Percentiles rank a stretch among this genome's conserved stretches.
Evolutionary conservation across 2,113 vertebrate genomes (phyloP).

Genomic region (Odocoileus hemionus): DNA sequence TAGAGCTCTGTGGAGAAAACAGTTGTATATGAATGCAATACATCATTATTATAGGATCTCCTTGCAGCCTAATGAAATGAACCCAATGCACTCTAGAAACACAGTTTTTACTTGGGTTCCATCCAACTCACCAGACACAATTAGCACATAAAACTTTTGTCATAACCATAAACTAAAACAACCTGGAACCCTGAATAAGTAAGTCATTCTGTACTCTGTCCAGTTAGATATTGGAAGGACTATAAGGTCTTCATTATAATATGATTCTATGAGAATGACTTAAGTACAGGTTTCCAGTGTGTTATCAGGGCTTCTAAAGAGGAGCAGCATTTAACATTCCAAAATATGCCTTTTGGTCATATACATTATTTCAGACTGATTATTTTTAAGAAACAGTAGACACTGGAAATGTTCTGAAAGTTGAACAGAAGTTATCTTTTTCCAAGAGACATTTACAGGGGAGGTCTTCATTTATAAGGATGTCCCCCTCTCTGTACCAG

Average conservation of each 20-base stretch:
- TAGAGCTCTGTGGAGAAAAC: neutral
- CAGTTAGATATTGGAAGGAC: neutral
- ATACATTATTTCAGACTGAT: neutral
- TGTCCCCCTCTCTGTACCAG: neutral
- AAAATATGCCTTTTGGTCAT: neutral
- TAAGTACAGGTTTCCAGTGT: neutral
- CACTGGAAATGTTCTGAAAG: neutral
- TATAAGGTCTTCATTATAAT: neutral
- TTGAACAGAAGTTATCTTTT: neutral
- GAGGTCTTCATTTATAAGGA: neutral
- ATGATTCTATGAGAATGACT: neutral
- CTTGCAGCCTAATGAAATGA: slow-evolving; percentile 8
- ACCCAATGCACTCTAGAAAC: neutral
- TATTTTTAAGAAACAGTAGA: neutral
- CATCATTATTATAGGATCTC: neutral
- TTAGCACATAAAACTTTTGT: neutral
- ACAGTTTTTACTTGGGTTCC: neutral
- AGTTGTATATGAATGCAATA: neutral
- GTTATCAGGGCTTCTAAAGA: neutral
- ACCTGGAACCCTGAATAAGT: neutral
- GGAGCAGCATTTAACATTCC: neutral
- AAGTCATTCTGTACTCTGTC: neutral
- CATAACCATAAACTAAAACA: neutral
- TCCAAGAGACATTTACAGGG: neutral
- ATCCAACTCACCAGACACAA: slow-evolving; percentile 9